A percentile compares a stretch with the other conserved stretches of the same genome.
Evolutionary conservation across 2,888 invertebrate genomes (phyloP).

Genomic region (Agonopterix subpropinquella): DNA sequence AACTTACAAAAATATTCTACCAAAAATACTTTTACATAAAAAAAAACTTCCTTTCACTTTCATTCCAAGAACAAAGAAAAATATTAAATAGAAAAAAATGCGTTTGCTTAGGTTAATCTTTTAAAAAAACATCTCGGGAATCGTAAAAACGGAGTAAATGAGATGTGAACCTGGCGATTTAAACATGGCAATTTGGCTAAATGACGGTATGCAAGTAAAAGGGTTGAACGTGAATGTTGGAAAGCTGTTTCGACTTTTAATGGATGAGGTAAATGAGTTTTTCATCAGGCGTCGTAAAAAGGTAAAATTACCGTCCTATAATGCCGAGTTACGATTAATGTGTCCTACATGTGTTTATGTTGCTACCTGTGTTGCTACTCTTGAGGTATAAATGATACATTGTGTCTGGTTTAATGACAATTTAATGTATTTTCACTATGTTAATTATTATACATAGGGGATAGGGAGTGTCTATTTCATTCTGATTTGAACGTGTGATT

Average conservation of each 20-base stretch:
- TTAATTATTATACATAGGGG: too few relatives aligned
- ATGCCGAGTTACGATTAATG: too few relatives aligned
- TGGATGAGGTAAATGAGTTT: constrained; percentile 17
- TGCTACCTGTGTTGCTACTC: too few relatives aligned
- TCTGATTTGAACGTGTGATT: too few relatives aligned
- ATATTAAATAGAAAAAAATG: not conserved
- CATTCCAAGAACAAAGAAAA: not conserved
- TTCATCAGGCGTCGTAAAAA: constrained; percentile 3
- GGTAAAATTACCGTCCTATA: not conserved
- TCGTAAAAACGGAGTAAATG: constrained; percentile 54
- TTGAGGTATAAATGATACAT: too few relatives aligned
- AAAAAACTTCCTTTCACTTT: not conserved
- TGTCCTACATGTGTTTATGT: too few relatives aligned
- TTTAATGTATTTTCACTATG: too few relatives aligned
- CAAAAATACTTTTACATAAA: too few relatives aligned
- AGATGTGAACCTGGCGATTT: constrained; percentile 58
- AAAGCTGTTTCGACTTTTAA: constrained; percentile 14
- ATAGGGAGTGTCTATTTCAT: too few relatives aligned
- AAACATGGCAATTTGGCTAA: constrained; percentile 49
- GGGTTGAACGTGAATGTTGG: constrained; percentile 18
- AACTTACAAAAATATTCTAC: too few relatives aligned
- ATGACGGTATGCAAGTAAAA: constrained; percentile 33
- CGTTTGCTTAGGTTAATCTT: constrained; percentile 9
- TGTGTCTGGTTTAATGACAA: too few relatives aligned
- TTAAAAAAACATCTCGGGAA: constrained; percentile 22